Base-by-base conservation (phyloP, 2,888 invertebrate genomes). In the Apodemia duryi region DNA sequence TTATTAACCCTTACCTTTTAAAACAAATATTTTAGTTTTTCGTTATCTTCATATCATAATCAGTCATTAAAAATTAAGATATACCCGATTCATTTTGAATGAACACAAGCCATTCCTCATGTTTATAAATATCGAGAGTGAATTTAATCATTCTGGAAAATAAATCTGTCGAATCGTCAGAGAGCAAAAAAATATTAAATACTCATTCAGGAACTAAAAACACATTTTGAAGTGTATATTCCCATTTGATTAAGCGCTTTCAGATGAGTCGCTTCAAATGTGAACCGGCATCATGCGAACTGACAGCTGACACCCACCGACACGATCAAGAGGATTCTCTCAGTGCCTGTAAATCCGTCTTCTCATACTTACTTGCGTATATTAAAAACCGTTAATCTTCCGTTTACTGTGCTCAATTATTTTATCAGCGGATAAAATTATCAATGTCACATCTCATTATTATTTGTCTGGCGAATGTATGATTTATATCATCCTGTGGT, bases 271-370 rank as follows among this genome's bases (percentile, higher is more conserved):
- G 54, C 10, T 29, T 54, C 29, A 28, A 10, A 54, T 11, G 13
- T 29, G 54, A 54, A 54, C 54, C 54, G 54, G 11, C 28, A 29
- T 54, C 54, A 54, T 54, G 10, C 5, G 10, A 29, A 10, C 10
- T 54, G 54, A 54, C 54, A 54, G 54, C 57, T 57, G 57, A 57
- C 57, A 57, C 29, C 57, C 10, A 57, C 57, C 28, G 57, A 57
- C 57, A 32, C 13, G 11, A 57, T 29, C 57, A 57, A 57, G 57
- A 57, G 57, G 57, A 28, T 29, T 54, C 54, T 28, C 54, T 28
- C 54, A 46, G 46, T n/a, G 46, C 29, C 54, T 28, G 54, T 29
- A 28, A 54, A 54, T 54, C 29, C 11, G 54, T 52, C 52, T 52
- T 52, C 29, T 11, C 54, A 54, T 54, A 28, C 46, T 54, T 54